Conservation (phyloP, 1,140 invertebrate species). For the Brachionus sp. region DNA sequence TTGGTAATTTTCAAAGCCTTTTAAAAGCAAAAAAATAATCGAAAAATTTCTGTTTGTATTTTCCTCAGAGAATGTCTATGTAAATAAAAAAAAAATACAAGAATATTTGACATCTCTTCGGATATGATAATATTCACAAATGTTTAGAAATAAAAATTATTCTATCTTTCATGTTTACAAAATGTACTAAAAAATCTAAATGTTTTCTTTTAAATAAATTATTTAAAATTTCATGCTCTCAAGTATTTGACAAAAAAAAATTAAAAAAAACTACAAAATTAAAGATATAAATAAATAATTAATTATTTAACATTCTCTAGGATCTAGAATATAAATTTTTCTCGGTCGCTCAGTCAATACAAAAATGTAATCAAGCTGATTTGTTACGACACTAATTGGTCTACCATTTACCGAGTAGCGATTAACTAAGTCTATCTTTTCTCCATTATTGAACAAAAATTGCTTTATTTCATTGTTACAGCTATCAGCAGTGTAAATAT, state of each 20-base stretch:
- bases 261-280: background rate
- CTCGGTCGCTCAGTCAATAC: slow-evolving; percentile 25
- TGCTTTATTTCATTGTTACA: slow-evolving; percentile 33
- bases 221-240: slow-evolving; percentile 8
- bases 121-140: background rate
- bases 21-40: background rate
- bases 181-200: slow-evolving; percentile 32
- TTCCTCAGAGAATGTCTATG: background rate
- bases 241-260: slow-evolving; percentile 37
- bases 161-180: background rate
- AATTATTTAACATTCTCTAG: slow-evolving; percentile 18
- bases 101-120: background rate
- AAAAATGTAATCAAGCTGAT: slow-evolving; percentile 34
- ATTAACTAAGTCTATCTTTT: background rate
- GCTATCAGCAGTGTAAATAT: slow-evolving; percentile 21
- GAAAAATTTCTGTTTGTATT: background rate
- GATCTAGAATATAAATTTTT: slow-evolving; percentile 27
- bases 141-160: background rate
- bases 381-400: slow-evolving; percentile 17
- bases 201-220: slow-evolving; percentile 1
- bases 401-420: background rate
- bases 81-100: background rate
- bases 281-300: background rate
- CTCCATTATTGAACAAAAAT: background rate
- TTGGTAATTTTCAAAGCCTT: background rate